These are phyloP conservation scores for Scarus forsteni DNA, from an alignment of 2,797 vertebrate species.

Conservation along the genomic window DNA sequence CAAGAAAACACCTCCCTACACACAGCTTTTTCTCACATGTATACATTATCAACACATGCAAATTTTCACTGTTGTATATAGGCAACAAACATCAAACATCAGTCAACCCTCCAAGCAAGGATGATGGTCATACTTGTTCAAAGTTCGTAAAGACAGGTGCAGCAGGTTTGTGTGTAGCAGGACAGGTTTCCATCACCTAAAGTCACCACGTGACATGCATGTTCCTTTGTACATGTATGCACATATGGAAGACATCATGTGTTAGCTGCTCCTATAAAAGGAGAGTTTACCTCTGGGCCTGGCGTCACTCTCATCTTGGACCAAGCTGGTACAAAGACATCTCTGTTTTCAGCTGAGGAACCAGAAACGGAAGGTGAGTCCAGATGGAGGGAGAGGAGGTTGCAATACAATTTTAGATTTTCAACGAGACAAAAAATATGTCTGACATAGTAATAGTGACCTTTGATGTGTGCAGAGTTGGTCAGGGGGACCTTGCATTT, in stretches of 20 bases:
- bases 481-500: too few relatives aligned
- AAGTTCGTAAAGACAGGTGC: not conserved
- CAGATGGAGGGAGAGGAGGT: not conserved
- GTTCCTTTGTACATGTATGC: not conserved
- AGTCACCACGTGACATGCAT: not conserved
- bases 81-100: not conserved
- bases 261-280: constrained; percentile 19
- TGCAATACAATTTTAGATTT: not conserved
- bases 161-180: constrained; percentile 5
- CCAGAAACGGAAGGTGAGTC: constrained; percentile 38
- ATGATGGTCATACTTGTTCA: not conserved
- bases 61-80: not conserved
- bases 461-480: too few relatives aligned
- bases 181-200: not conserved
- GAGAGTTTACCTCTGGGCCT: constrained; percentile 1
- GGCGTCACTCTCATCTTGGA: constrained; percentile 25
- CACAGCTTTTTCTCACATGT: not conserved
- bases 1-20: not conserved
- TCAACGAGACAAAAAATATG: not conserved
- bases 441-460: not conserved
- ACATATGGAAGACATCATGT: not conserved
- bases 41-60: not conserved
- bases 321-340: constrained; percentile 6
- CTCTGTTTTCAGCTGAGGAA: not conserved
- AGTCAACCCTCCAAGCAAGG: not conserved